Conservation (phyloP, 1,140 invertebrate species). For the Zophobas morio region DNA sequence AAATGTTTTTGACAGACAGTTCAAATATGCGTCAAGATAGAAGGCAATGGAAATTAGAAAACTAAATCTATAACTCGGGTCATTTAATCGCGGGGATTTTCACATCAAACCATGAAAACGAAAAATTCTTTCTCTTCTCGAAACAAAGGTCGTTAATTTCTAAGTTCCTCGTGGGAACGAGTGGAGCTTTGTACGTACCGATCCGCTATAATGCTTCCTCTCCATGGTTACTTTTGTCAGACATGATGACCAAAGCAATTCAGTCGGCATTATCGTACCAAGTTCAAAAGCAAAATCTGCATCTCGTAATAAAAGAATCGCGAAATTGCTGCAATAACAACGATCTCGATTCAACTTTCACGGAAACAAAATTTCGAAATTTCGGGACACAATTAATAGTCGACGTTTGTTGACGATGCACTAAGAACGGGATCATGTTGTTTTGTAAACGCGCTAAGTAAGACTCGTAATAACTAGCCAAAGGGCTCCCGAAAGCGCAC, state of each 20-base stretch:
- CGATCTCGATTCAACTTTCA: not conserved
- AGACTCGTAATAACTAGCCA: not conserved
- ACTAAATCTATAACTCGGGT: no score
- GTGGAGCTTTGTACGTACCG: not conserved
- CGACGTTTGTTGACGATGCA: not conserved
- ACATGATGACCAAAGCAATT: conserved; percentile 29
- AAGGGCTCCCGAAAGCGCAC: not conserved
- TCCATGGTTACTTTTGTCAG: conserved; percentile 24
- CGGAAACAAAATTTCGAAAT: no score
- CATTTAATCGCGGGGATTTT: no score
- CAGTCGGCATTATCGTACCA: not conserved
- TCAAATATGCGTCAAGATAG: not conserved
- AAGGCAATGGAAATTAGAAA: no score
- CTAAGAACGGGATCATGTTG: not conserved
- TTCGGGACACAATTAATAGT: no score
- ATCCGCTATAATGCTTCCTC: not conserved
- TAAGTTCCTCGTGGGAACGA: not conserved
- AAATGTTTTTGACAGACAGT: conserved; percentile 24
- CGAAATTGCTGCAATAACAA: conserved; percentile 21
- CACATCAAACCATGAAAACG: no score
- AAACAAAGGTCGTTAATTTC: no score
- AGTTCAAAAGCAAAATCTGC: conserved; percentile 14
- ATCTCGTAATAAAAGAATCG: conserved; percentile 1
- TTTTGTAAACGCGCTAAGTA: no score
- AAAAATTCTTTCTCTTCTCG: not conserved